A percentile compares a stretch with the other conserved stretches of the same genome.
Evolutionary conservation across 2,113 vertebrate species (phyloP).

Genomic region (Platichthys flesus): DNA sequence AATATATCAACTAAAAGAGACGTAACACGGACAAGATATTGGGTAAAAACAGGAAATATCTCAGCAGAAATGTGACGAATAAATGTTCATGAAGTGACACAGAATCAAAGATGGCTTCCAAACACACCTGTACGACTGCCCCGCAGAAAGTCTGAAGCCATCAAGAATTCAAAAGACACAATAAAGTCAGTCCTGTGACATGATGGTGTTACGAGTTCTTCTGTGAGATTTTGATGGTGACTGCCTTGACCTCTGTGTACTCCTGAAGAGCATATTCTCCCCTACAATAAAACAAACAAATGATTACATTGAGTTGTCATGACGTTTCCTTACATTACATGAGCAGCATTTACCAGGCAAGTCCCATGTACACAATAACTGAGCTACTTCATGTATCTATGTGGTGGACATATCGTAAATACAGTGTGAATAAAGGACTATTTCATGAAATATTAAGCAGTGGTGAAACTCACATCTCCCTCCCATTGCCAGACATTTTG

Average conservation of each 20-base stretch:
- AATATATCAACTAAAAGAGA: too few species aligned
- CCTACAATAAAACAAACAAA: conserved; percentile 71
- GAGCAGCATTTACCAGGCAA: conserved; percentile 1
- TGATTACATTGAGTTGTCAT: not conserved
- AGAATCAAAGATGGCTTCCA: not conserved
- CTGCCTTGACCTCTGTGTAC: conserved; percentile 91
- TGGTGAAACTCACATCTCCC: conserved; percentile 87
- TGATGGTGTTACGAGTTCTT: conserved; percentile 86
- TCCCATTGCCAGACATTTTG: conserved; percentile 94
- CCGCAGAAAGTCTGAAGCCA: not conserved
- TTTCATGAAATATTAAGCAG: not conserved
- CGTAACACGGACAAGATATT: not conserved
- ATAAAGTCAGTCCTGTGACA: not conserved
- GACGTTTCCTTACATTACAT: not conserved
- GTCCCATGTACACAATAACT: not conserved
- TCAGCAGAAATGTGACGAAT: not conserved
- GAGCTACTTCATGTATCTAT: too few species aligned
- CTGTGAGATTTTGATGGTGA: conserved; percentile 89
- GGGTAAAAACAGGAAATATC: not conserved
- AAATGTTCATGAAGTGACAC: not conserved
- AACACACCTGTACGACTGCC: not conserved
- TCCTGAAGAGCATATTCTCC: conserved; percentile 90
- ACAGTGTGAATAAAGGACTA: not conserved
- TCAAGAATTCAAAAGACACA: not conserved
- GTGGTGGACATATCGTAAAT: not conserved